Conservation (phyloP, 2,113 vertebrate genomes). For the Poeciliopsis occidentalis region DNA sequence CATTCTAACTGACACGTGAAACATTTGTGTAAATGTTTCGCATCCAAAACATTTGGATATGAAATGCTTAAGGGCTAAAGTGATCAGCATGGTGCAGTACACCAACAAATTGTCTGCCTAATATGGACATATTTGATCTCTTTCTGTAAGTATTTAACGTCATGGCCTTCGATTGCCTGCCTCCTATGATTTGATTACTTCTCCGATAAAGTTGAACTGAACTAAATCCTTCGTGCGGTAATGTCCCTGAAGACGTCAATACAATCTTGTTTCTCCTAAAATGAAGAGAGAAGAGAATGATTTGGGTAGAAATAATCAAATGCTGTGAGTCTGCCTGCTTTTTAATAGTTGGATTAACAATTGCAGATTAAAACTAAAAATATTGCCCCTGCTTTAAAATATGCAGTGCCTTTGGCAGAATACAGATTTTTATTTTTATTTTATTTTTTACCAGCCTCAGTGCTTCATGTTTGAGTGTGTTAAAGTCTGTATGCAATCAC, state of each 20-base stretch:
- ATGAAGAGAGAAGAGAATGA: not conserved
- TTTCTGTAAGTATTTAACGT: not conserved
- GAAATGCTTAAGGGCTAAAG: not conserved
- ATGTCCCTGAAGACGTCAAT: not conserved
- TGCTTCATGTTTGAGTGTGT: conserved; percentile 26
- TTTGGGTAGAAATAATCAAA: conserved; percentile 5
- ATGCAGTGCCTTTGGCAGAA: not conserved
- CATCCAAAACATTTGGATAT: not conserved
- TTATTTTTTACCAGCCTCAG: conserved; percentile 3
- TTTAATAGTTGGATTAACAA: conserved; percentile 1
- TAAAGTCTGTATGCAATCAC: conserved; percentile 48
- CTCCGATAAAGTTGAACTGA: not conserved
- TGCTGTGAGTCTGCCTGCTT: not conserved
- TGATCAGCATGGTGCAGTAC: not conserved
- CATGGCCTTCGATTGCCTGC: not conserved
- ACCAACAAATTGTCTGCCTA: too few species aligned
- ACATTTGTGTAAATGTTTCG: not conserved
- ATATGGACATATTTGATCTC: not conserved
- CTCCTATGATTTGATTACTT: not conserved
- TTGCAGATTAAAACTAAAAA: conserved; percentile 6
- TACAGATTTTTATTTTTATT: not conserved
- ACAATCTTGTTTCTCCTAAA: conserved; percentile 22
- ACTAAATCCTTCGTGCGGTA: not conserved
- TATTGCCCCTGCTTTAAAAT: conserved; percentile 9
- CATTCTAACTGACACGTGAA: too few species aligned